Conservation (phyloP, 2,113 vertebrate species). For the Rhinogobius similis region DNA sequence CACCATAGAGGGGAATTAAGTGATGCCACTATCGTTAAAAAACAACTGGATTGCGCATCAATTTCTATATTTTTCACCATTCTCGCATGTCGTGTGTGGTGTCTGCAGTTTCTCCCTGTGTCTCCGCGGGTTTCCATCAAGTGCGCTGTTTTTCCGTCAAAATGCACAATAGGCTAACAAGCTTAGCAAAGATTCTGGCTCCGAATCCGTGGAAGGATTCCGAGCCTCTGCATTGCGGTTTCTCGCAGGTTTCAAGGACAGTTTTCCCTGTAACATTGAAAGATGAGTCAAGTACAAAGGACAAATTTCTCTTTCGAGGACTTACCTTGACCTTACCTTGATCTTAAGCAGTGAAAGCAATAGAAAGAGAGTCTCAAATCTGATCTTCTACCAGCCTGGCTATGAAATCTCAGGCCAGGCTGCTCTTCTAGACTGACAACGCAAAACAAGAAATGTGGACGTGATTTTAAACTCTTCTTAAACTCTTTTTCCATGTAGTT, state of each 20-base stretch:
- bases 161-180: not conserved
- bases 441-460: too few relatives aligned
- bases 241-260: not conserved
- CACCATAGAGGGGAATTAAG: not conserved
- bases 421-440: too few relatives aligned
- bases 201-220: not conserved
- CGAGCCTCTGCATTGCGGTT: not conserved
- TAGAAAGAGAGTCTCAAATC: not conserved
- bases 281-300: not conserved
- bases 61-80: not conserved
- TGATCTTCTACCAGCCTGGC: not conserved
- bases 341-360: not conserved
- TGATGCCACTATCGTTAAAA: too few relatives aligned
- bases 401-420: too few relatives aligned
- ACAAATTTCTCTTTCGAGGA: not conserved
- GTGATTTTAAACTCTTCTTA: too few relatives aligned
- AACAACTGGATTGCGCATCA: not conserved
- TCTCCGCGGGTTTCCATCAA: too few relatives aligned
- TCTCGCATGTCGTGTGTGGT: too few relatives aligned
- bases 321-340: not conserved
- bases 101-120: too few relatives aligned
- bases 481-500: too few relatives aligned
- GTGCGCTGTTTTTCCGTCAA: too few relatives aligned
- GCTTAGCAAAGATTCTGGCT: not conserved
- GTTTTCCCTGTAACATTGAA: not conserved